Percentiles rank a stretch among this genome's conserved stretches.
These are phyloP conservation scores for Pseudomyrmex pallidus DNA, from an alignment of 1,140 invertebrate genomes.

Conservation along the genomic window DNA sequence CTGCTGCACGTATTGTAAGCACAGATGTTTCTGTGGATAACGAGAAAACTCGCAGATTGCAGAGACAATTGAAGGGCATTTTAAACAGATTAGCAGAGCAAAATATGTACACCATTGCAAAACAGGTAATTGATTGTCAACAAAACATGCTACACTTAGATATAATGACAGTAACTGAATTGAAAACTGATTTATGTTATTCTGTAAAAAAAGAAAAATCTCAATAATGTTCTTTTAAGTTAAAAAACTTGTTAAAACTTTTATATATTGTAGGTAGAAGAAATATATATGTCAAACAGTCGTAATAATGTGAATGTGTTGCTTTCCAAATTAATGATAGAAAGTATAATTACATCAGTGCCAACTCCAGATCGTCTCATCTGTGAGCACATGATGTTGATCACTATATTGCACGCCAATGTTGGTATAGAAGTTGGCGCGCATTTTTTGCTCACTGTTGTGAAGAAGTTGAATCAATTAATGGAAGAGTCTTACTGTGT, in stretches of 20 bases:
- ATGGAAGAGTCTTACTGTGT: constrained; percentile 85
- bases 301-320: constrained; percentile 93
- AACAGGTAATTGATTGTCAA: constrained; percentile 84
- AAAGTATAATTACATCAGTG: constrained; percentile 88
- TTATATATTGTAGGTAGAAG: constrained; percentile 87
- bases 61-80: constrained; percentile 93
- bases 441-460: constrained; percentile 90
- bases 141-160: no score
- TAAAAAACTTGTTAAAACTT: constrained; percentile 7
- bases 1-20: constrained; percentile 87
- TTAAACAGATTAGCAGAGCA: constrained; percentile 95
- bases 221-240: neutral
- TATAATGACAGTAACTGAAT: neutral
- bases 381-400: constrained; percentile 93
- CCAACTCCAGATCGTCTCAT: constrained; percentile 92
- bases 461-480: constrained; percentile 89
- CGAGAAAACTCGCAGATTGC: constrained; percentile 88
- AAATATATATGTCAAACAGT: constrained; percentile 91
- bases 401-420: constrained; percentile 95
- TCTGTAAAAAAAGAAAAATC: constrained; percentile 29
- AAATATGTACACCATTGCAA: constrained; percentile 93
- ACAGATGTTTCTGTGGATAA: constrained; percentile 81
- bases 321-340: constrained; percentile 89
- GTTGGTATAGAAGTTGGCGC: constrained; percentile 96
- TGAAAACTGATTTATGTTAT: constrained; percentile 60